A percentile compares a stretch with the other conserved stretches of the same genome.
These are phyloP conservation scores for Verasper variegatus DNA, from an alignment of 2,113 vertebrate species.

Conservation along the genomic window DNA sequence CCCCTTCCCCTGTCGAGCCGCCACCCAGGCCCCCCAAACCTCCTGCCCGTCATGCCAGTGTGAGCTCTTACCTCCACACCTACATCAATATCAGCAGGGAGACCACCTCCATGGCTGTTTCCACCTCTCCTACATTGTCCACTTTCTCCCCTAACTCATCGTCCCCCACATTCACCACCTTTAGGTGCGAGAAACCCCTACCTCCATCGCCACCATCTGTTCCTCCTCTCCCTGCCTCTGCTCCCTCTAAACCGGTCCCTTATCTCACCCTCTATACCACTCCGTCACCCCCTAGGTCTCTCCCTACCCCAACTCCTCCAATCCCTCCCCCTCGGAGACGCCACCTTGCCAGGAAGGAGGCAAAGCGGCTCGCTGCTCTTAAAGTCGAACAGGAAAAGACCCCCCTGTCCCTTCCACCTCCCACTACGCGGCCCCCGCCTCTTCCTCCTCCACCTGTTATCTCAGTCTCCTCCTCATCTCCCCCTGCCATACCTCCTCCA, in stretches of 20 bases:
- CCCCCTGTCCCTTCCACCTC: constrained; percentile 79
- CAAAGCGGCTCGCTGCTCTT: constrained; percentile 78
- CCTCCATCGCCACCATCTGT: constrained; percentile 72
- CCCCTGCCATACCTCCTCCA: constrained; percentile 79
- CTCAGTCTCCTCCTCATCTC: constrained; percentile 69
- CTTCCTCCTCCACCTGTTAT: constrained; percentile 81
- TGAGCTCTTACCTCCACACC: constrained; percentile 80
- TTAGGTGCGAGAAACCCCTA: constrained; percentile 73
- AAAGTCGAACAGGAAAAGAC: constrained; percentile 74
- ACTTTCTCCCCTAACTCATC: constrained; percentile 74
- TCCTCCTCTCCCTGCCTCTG: constrained; percentile 68
- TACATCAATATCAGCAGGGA: constrained; percentile 82
- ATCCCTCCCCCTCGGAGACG: constrained; percentile 82
- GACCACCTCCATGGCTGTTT: constrained; percentile 69
- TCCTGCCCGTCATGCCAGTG: constrained; percentile 77
- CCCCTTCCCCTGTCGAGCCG: constrained; percentile 75
- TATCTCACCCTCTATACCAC: constrained; percentile 76
- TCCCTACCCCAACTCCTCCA: constrained; percentile 76
- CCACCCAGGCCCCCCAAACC: constrained; percentile 84
- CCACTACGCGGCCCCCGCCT: constrained; percentile 80
- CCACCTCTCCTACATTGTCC: constrained; percentile 69
- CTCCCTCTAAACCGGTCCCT: constrained; percentile 68
- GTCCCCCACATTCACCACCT: constrained; percentile 77
- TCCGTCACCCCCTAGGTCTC: constrained; percentile 61
- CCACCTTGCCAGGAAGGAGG: constrained; percentile 84